Evolutionary conservation across 2,113 vertebrate genomes (phyloP), one percentile per base, ranked within the genome.

Genomic region (Microtus pennsylvanicus): DNA sequence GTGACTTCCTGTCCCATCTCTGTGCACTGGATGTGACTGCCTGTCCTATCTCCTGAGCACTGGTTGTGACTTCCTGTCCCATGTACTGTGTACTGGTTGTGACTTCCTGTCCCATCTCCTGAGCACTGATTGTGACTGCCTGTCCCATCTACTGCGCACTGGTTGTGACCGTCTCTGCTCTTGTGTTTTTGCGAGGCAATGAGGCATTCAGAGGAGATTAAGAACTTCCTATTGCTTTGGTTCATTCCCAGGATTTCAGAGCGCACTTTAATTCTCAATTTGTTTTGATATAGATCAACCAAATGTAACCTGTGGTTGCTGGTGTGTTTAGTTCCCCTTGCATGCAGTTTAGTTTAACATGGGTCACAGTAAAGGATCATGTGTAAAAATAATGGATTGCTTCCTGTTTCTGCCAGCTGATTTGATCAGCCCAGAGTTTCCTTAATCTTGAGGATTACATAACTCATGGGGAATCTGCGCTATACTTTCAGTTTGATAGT

Each of bases 401-500:
- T 97, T 96, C 97, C 97, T 97, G 77, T 95, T 97, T 96, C 92
- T 97, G 97, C 87, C 83, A 35, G 28, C 89, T 97, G 95, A 94
- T 96, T 92, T 94, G 93, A 96, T 97, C 94, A 95, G 77, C 95
- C 96, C 90, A 21, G 96, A 90, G 63, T 92, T 98, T 69, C 83
- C 85, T n/a, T 0, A 21, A 0, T 58, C 58, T 0, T 58, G 58
- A 58, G 47, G 38, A 52, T 97, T 98, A 70, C 70, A 24, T 89
- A 96, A 89, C 69, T 14, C 1, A 12, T n/a, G 7, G 87, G 75
- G 93, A 91, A 94, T 98, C 92, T 76, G 52, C 93, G 58, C 52
- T 33, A 88, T 45, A 28, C 14, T 93, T 96, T 96, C 89, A 77
- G 89, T 50, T 42, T 91, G 80, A 74, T 83, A 65, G 7, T 97